Evolutionary conservation across 2,888 invertebrate species (phyloP).

Genomic region (Drosophila antonietae): DNA sequence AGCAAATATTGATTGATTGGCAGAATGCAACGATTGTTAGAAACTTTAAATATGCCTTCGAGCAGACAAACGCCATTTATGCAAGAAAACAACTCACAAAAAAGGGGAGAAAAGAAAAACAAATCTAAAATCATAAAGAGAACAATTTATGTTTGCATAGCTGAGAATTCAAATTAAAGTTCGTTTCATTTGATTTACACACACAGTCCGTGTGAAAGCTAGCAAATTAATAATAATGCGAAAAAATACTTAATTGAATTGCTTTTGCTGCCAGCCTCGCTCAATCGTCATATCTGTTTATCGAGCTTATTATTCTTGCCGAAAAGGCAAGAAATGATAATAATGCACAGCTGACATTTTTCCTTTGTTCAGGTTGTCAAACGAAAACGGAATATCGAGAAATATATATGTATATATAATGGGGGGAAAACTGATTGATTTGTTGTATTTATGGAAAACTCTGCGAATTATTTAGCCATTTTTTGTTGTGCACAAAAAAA

Average conservation of each 20-base stretch:
- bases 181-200: background rate
- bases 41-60: background rate
- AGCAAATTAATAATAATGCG: background rate
- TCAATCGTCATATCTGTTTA: background rate
- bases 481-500: no score
- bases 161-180: background rate
- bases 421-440: no score
- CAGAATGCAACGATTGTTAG: background rate
- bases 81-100: background rate
- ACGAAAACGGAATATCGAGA: background rate
- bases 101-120: no score
- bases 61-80: slow-evolving; percentile 1
- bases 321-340: background rate
- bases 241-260: background rate
- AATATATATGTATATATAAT: no score
- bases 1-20: slow-evolving; percentile 15
- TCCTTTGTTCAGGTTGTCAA: background rate
- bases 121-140: no score
- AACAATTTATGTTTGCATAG: background rate
- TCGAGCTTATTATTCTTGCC: background rate
- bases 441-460: no score
- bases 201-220: background rate
- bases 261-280: background rate
- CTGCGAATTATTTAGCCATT: no score
- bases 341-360: background rate